A percentile compares a stretch with the other conserved stretches of the same genome.
phyloP scores from a whole-genome alignment of 2,888 invertebrate genomes.

The Norana najaformis region DNA sequence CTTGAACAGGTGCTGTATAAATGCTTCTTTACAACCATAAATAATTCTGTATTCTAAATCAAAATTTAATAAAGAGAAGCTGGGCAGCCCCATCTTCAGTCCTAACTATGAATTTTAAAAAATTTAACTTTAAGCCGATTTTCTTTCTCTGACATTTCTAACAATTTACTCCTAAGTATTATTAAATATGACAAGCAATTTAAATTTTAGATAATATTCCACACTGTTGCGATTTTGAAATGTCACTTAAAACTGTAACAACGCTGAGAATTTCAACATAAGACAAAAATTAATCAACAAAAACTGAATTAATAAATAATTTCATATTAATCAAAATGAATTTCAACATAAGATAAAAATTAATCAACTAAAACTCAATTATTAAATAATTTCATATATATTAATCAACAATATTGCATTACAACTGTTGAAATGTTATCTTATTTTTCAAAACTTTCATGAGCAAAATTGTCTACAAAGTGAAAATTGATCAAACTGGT shows the following conservation, averaged over 20 bases:
- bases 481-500: background rate
- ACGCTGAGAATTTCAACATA: too few relatives aligned
- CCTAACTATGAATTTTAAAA: background rate
- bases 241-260: too few relatives aligned
- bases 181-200: background rate
- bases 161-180: background rate
- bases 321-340: background rate
- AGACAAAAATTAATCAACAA: too few relatives aligned
- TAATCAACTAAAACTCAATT: too few relatives aligned
- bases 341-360: too few relatives aligned
- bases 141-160: background rate
- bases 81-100: too few relatives aligned
- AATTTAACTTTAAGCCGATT: background rate
- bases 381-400: background rate
- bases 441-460: background rate
- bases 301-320: background rate
- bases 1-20: background rate
- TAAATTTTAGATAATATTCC: background rate
- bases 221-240: too few relatives aligned
- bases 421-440: background rate
- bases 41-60: background rate
- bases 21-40: background rate
- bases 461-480: too few relatives aligned
- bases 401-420: background rate
- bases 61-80: background rate